Evolutionary conservation across 2,113 vertebrate genomes (phyloP).

Genomic region (Campylomormyrus tamandua): DNA sequence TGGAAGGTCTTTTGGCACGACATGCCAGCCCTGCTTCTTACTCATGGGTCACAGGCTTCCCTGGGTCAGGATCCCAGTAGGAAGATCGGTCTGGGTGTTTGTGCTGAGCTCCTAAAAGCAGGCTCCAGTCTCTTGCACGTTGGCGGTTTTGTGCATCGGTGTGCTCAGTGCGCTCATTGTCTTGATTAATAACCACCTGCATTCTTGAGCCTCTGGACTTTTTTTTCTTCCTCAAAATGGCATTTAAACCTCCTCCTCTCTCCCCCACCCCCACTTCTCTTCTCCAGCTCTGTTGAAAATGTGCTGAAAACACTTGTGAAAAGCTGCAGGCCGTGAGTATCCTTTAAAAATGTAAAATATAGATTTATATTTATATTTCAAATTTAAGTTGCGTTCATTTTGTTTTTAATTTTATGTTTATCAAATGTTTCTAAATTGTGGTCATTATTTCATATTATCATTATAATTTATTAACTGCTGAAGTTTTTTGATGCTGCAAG

Average conservation of each 20-base stretch:
- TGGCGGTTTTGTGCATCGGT: slow-evolving; percentile 49
- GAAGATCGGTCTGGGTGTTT: not conserved
- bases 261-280: not conserved
- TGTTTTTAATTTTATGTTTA: not conserved
- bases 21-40: not conserved
- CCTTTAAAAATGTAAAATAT: not conserved
- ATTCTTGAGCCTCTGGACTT: slow-evolving; percentile 17
- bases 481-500: not conserved
- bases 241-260: not conserved
- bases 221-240: not conserved
- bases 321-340: slow-evolving; percentile 92
- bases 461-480: not conserved
- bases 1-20: not conserved
- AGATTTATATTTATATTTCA: not conserved
- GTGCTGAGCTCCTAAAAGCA: slow-evolving; percentile 34
- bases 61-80: not conserved
- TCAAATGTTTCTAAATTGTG: not conserved
- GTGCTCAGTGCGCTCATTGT: slow-evolving; percentile 32
- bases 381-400: not conserved
- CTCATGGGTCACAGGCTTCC: not conserved
- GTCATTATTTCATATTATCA: not conserved
- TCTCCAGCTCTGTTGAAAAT: slow-evolving; percentile 82
- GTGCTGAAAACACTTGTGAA: slow-evolving; percentile 93
- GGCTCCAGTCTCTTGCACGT: slow-evolving; percentile 53
- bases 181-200: slow-evolving; percentile 30